phyloP scores from a whole-genome alignment of 2,113 vertebrate species.

The Salvelinus namaycush region DNA sequence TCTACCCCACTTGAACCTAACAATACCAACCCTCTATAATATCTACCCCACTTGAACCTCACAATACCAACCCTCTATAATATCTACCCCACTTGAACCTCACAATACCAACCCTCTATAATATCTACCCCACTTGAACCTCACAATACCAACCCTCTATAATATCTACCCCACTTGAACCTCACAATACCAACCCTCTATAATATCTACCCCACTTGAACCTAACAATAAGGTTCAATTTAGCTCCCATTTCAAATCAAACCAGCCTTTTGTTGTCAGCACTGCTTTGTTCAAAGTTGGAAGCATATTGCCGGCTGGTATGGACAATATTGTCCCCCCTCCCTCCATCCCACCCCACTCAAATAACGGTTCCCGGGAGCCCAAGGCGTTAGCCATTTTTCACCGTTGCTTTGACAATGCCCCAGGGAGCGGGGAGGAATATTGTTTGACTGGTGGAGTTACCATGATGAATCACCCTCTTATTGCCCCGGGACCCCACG shows the following conservation, averaged over 20 bases:
- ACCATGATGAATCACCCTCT: conserved; percentile 69
- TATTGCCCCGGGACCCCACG: conserved; percentile 48
- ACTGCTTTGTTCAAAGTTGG: conserved; percentile 1
- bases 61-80: neutral
- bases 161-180: too few species aligned
- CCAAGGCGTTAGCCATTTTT: conserved; percentile 55
- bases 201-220: neutral
- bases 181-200: too few species aligned
- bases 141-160: too few species aligned
- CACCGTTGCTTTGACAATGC: conserved; percentile 55
- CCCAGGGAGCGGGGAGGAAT: conserved; percentile 29
- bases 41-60: too few species aligned
- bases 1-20: neutral
- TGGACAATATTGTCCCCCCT: neutral
- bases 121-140: too few species aligned
- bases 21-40: too few species aligned
- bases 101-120: too few species aligned
- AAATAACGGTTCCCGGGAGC: conserved; percentile 43
- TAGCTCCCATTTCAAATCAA: neutral
- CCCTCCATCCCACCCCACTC: conserved; percentile 19
- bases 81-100: neutral
- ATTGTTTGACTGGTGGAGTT: conserved; percentile 61
- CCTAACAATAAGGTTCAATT: too few species aligned
- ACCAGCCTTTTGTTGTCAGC: neutral
- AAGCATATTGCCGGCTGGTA: neutral